phyloP scores from a whole-genome alignment of 1,140 invertebrate species.

The Drosophila teissieri region DNA sequence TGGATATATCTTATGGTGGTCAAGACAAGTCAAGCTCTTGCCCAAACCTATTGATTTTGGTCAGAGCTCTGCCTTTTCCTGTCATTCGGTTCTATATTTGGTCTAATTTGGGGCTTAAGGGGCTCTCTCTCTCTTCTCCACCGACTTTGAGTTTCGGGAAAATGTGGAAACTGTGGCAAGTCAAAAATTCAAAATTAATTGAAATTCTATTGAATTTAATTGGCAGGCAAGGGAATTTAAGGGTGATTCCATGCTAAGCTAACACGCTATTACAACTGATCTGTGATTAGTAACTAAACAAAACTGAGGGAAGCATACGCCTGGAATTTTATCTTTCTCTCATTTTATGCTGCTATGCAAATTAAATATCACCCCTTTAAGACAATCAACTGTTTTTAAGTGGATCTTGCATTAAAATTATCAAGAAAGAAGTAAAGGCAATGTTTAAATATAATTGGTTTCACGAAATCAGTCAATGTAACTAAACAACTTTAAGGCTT shows the following conservation, averaged over 20 bases:
- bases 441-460: neutral
- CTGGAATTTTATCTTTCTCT: no score
- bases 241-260: constrained; percentile 24
- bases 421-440: neutral
- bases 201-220: constrained; percentile 75
- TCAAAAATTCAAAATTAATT: constrained; percentile 54
- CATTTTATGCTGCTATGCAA: neutral
- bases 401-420: no score
- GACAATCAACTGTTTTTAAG: neutral
- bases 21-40: constrained; percentile 25
- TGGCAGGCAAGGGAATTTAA: constrained; percentile 27
- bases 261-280: constrained; percentile 1
- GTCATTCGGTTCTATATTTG: constrained; percentile 14
- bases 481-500: neutral
- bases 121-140: constrained; percentile 5
- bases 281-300: constrained; percentile 1
- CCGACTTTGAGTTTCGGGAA: constrained; percentile 1
- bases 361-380: neutral
- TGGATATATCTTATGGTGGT: constrained; percentile 8
- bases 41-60: constrained; percentile 52
- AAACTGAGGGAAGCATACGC: neutral
- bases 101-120: constrained; percentile 40
- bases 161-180: constrained; percentile 26
- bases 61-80: constrained; percentile 10
- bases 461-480: neutral